Conservation (phyloP, 2,888 invertebrate genomes). For the Scaptomyza tumidula region DNA sequence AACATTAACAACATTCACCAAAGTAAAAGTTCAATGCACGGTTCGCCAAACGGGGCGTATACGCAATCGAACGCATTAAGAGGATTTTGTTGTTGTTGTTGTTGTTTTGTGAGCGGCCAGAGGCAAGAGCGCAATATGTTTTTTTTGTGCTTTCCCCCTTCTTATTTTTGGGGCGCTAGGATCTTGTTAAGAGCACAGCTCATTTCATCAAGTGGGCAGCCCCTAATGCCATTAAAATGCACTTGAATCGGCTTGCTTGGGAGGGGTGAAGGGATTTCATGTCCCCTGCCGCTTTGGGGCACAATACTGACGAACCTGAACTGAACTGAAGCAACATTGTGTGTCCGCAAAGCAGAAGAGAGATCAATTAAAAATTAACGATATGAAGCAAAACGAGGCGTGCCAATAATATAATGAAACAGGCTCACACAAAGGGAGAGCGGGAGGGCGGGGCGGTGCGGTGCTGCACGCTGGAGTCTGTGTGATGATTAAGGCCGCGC, state of each 20-base stretch:
- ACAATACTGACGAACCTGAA: conserved; percentile 62
- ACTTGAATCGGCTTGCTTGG: conserved; percentile 55
- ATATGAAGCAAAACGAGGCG: conserved; percentile 82
- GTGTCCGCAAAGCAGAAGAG: conserved; percentile 35
- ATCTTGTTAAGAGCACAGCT: conserved; percentile 80
- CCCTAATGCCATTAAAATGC: conserved; percentile 81
- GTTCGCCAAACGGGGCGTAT: conserved; percentile 74
- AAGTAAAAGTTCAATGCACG: conserved; percentile 80
- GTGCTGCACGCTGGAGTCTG: conserved; percentile 32
- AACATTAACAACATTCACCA: conserved; percentile 27
- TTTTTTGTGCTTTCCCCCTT: conserved; percentile 8
- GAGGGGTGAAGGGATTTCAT: conserved; percentile 20
- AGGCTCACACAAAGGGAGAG: conserved; percentile 51
- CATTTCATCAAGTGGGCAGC: conserved; percentile 76
- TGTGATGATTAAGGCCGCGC: conserved; percentile 52
- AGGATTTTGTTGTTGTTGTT: conserved; percentile 21
- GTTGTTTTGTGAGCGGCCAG: conserved; percentile 34
- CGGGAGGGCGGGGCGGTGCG: background rate
- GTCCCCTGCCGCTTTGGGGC: conserved; percentile 48
- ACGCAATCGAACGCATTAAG: conserved; percentile 76
- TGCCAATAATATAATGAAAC: conserved; percentile 84
- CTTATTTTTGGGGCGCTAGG: conserved; percentile 72
- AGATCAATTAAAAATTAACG: conserved; percentile 84
- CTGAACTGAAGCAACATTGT: conserved; percentile 58
- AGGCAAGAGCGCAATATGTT: conserved; percentile 44